Percentiles rank a stretch among this genome's conserved stretches.
phyloP scores from a whole-genome alignment of 2,113 vertebrate genomes.

The Sinocyclocheilus grahami region DNA sequence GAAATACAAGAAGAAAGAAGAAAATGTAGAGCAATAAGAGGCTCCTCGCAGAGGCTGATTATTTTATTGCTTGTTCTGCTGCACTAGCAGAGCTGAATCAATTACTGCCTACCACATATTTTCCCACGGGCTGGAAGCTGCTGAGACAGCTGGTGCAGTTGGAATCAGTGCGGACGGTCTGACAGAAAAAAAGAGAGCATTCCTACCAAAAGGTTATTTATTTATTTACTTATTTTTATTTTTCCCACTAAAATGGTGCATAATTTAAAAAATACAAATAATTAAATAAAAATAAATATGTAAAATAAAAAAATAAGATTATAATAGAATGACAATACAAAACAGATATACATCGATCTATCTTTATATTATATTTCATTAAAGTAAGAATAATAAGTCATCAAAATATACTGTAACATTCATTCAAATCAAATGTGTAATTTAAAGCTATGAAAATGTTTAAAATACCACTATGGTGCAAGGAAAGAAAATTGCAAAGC shows the following conservation, averaged over 20 bases:
- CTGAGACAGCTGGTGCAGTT: neutral
- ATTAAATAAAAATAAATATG: neutral
- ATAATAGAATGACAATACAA: neutral
- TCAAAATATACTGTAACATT: neutral
- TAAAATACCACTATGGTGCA: neutral
- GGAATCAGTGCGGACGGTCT: neutral
- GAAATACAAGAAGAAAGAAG: neutral
- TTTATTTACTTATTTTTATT: neutral
- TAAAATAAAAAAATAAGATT: neutral
- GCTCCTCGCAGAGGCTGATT: conserved; percentile 3
- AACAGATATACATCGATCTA: neutral
- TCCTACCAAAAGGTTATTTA: neutral
- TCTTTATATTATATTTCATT: neutral
- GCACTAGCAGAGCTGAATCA: conserved; percentile 17
- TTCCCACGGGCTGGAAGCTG: conserved; percentile 14
- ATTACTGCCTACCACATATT: conserved; percentile 11
- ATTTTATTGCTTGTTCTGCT: conserved; percentile 9
- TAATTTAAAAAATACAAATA: neutral
- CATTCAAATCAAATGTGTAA: neutral
- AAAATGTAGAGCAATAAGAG: neutral
- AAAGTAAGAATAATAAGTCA: neutral
- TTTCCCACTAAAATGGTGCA: neutral
- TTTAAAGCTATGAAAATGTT: neutral
- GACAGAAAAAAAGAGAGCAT: neutral
- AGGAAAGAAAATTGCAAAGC: too few species aligned